These are phyloP conservation scores for Microchrysa polita DNA, from an alignment of 2,888 invertebrate genomes.

Conservation along the genomic window DNA sequence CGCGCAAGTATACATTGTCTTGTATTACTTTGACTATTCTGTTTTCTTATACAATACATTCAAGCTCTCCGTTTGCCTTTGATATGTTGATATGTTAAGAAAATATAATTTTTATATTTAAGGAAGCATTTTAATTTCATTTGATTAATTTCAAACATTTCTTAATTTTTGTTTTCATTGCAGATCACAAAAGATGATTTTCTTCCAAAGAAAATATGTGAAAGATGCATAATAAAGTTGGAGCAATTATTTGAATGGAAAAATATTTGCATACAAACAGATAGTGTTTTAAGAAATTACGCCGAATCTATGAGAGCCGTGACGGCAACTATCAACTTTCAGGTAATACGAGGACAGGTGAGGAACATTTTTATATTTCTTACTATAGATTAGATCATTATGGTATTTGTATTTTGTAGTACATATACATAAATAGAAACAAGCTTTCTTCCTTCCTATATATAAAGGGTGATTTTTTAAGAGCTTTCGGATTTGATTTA, in stretches of 20 bases:
- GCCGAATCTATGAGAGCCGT: constrained; percentile 75
- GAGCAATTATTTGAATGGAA: constrained; percentile 78
- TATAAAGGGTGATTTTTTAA: too few species aligned
- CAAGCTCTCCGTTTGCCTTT: neutral
- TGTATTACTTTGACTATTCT: too few species aligned
- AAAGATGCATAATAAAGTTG: constrained; percentile 72
- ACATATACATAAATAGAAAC: too few species aligned
- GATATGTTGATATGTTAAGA: too few species aligned
- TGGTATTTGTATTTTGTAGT: too few species aligned
- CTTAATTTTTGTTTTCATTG: constrained; percentile 47
- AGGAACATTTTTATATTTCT: constrained; percentile 34
- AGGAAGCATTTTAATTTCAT: neutral
- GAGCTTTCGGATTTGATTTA: too few species aligned
- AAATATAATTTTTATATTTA: neutral
- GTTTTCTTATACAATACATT: too few species aligned
- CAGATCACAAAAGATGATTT: constrained; percentile 78
- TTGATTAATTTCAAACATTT: neutral
- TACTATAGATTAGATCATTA: too few species aligned
- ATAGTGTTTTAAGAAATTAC: constrained; percentile 74
- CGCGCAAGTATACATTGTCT: too few species aligned
- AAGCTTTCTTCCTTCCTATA: too few species aligned
- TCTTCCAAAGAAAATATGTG: constrained; percentile 77
- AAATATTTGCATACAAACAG: constrained; percentile 72
- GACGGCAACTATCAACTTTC: constrained; percentile 74
- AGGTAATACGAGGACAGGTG: constrained; percentile 64